Percentiles rank a stretch among this genome's conserved stretches.
Evolutionary conservation across 1,140 invertebrate species (phyloP).

Genomic region (Sminthurinus signatus): DNA sequence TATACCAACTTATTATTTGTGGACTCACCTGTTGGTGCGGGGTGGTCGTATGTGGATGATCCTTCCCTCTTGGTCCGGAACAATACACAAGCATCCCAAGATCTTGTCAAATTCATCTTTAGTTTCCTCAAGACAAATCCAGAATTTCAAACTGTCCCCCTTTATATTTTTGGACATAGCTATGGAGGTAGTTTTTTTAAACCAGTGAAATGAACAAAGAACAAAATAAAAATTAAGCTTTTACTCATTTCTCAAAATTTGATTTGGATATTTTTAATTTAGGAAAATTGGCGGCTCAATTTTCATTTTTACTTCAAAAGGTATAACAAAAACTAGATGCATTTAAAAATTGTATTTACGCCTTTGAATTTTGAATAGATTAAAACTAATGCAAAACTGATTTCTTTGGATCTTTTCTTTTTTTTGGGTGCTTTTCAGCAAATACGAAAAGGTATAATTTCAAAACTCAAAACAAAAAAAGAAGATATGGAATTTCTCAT

Average conservation of each 20-base stretch:
- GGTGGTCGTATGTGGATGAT: conserved; percentile 72
- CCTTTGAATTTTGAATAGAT: neutral
- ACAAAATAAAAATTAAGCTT: no score
- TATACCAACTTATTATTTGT: conserved; percentile 75
- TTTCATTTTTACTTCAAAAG: conserved; percentile 56
- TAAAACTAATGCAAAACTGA: neutral
- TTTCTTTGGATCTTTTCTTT: no score
- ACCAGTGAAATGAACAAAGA: no score
- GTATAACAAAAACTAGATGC: no score
- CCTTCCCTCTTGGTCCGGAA: conserved; percentile 52
- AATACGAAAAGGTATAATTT: conserved; percentile 55
- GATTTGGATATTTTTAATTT: no score
- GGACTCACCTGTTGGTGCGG: conserved; percentile 83
- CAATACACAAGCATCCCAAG: conserved; percentile 67
- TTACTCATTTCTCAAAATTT: no score
- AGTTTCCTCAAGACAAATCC: conserved; percentile 58
- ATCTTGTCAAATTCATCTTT: conserved; percentile 64
- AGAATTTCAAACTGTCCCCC: conserved; percentile 60
- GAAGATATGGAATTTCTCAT: no score
- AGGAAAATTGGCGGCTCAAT: conserved; percentile 83
- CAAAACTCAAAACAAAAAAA: no score
- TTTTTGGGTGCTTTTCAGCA: conserved; percentile 52
- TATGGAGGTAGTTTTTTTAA: no score
- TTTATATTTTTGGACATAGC: conserved; percentile 77
- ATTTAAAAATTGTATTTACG: neutral